phyloP scores from a whole-genome alignment of 2,113 vertebrate genomes.

The Xiphophorus hellerii region DNA sequence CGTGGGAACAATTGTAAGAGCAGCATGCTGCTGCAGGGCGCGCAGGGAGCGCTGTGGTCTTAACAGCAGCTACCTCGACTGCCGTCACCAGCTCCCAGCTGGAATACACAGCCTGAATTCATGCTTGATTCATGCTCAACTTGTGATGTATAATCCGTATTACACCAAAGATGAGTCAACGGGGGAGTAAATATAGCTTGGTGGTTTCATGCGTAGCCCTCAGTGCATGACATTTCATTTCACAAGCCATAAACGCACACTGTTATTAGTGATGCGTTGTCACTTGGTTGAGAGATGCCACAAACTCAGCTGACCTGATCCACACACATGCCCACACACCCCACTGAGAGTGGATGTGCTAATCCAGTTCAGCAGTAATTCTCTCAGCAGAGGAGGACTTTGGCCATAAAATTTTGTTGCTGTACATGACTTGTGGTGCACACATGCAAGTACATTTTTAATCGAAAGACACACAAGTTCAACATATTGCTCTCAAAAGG shows the following conservation, averaged over 20 bases:
- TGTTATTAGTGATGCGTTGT: slow-evolving; percentile 6
- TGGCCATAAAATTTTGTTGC: slow-evolving; percentile 23
- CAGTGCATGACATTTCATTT: slow-evolving; percentile 1
- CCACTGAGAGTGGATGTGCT: slow-evolving; percentile 26
- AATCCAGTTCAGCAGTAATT: slow-evolving; percentile 53
- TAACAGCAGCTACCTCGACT: slow-evolving; percentile 16
- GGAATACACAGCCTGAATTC: slow-evolving; percentile 44
- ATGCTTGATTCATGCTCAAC: slow-evolving; percentile 39
- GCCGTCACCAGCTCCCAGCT: slow-evolving; percentile 43
- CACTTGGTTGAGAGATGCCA: slow-evolving; percentile 12
- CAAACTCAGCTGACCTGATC: slow-evolving; percentile 7
- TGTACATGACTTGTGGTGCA: slow-evolving; percentile 1
- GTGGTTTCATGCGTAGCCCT: slow-evolving; percentile 4
- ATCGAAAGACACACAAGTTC: neutral
- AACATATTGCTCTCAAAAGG: neutral
- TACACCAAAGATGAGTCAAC: slow-evolving; percentile 47
- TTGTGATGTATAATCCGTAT: slow-evolving; percentile 52
- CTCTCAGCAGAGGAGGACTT: slow-evolving; percentile 29
- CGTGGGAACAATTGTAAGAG: neutral
- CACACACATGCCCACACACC: neutral
- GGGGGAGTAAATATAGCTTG: slow-evolving; percentile 49
- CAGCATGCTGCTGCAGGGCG: slow-evolving; percentile 3
- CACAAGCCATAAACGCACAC: slow-evolving; percentile 8
- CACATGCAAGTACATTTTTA: neutral
- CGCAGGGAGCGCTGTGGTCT: neutral